Conservation (phyloP, 1,140 invertebrate species). For the Zaprionus camerounensis region DNA sequence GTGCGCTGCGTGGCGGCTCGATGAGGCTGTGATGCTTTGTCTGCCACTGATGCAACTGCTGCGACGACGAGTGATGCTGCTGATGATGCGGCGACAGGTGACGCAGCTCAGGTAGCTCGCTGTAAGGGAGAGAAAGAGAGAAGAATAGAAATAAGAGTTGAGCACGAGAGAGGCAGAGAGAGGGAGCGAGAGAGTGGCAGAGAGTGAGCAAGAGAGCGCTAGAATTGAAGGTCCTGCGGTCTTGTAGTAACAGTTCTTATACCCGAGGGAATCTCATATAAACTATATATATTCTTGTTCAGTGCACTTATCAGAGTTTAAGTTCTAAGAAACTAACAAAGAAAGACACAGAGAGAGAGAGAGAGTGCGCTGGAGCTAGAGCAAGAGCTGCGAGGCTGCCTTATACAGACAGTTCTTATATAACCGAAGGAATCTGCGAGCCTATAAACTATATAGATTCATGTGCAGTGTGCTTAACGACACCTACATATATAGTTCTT, state of each 20-base stretch:
- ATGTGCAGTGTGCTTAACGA: too few species aligned
- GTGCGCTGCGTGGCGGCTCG: conserved; percentile 58
- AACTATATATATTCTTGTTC: too few species aligned
- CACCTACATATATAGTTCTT: too few species aligned
- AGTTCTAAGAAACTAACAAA: not conserved
- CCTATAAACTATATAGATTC: too few species aligned
- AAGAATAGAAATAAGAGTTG: not conserved
- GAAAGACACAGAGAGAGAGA: not conserved
- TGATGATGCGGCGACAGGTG: conserved; percentile 58
- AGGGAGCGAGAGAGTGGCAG: not conserved
- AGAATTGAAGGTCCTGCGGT: too few species aligned
- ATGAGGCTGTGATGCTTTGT: conserved; percentile 79
- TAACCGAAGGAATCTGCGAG: too few species aligned
- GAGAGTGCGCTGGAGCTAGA: not conserved
- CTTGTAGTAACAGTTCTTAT: too few species aligned
- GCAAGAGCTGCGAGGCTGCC: too few species aligned
- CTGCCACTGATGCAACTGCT: conserved; percentile 67
- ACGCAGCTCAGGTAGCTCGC: conserved; percentile 66
- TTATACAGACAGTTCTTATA: too few species aligned
- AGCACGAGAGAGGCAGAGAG: conserved; percentile 18
- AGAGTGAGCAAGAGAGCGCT: too few species aligned
- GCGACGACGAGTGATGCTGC: conserved; percentile 41
- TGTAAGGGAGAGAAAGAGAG: conserved; percentile 19
- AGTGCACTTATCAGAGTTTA: too few species aligned
- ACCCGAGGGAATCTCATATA: too few species aligned